These are phyloP conservation scores for Pycnonotus jocosus DNA, from an alignment of 2,113 vertebrate species.

Conservation along the genomic window DNA sequence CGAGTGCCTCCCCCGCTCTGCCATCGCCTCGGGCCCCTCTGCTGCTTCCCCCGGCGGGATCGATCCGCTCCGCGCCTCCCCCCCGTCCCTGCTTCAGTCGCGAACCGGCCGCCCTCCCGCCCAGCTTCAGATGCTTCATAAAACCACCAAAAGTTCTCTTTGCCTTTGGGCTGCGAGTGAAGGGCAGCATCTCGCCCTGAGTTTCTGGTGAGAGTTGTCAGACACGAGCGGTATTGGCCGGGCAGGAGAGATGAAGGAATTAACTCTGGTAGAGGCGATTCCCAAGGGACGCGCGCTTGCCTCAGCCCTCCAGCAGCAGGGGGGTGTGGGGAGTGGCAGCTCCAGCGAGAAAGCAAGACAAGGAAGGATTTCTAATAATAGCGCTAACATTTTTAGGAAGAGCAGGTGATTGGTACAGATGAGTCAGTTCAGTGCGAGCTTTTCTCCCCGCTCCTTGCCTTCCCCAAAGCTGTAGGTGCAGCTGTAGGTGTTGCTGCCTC, in stretches of 20 bases:
- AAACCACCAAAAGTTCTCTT: fast-evolving
- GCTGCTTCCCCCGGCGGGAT: neutral
- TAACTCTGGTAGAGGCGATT: neutral
- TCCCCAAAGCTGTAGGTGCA: neutral
- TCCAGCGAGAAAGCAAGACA: neutral
- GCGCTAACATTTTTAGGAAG: fast-evolving
- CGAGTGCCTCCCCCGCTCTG: too few relatives aligned
- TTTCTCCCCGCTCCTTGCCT: too few relatives aligned
- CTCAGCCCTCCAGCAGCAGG: neutral
- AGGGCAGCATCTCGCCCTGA: fast-evolving
- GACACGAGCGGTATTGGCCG: fast-evolving
- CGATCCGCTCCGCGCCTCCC: neutral
- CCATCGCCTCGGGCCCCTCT: fast-evolving
- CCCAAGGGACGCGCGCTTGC: neutral
- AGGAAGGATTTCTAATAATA: neutral
- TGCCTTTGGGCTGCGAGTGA: fast-evolving
- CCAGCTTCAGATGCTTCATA: fast-evolving
- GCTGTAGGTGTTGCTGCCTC: neutral
- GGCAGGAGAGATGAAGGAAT: neutral
- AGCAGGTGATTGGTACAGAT: neutral
- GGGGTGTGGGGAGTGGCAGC: neutral
- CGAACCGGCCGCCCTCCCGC: fast-evolving
- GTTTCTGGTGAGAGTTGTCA: neutral
- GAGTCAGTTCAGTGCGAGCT: fast-evolving
- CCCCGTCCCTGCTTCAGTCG: fast-evolving